Base-by-base conservation (phyloP, 2,888 invertebrate genomes). In the Nowickia ferox region DNA sequence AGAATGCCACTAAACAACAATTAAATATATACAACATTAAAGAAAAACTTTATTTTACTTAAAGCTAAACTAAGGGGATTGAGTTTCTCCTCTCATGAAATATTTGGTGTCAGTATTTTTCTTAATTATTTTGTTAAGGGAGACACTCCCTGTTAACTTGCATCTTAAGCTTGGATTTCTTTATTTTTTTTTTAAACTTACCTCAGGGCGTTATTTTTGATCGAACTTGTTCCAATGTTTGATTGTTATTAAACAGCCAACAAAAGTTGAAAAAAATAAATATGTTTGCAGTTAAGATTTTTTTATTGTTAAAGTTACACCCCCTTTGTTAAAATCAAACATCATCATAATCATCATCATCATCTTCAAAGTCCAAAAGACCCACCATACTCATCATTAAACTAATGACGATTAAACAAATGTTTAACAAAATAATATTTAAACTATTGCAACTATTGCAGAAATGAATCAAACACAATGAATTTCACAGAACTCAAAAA, bases 181-280 rank as follows among this genome's bases (percentile, higher is more conserved):
- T 69, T 55, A 13, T 55, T 48, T 13, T 68, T 57, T 44, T 69
- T 53, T 19, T 3, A 19, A 66, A 51, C 30, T 30, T 30, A 69
- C 42, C 87, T 86, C 19, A 88, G 88, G 88, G 87, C 88, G 87
- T 87, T 86, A 79, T 86, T 79, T 88, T 83, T 87, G 87, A 88
- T 91, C 90, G 90, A 90, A 91, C 91, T 91, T 91, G 91, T 91
- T 91, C 88, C 88, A 89, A 91, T 89, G 88, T 91, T 91, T 90
- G 91, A 91, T 91, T 90, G 90, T 89, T 87, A 88, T 89, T 87
- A 77, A 84, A 87, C 84, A 79, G 51, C 87, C 66, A 81, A 82
- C 82, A 82, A 78, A 84, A 65, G 53, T 48, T 71, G 46, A 79
- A 10, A 44, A 75, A 61, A 51, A 59, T 53, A 9, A 46, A 57